Evolutionary conservation across 2,797 vertebrate genomes (phyloP), one percentile per base, ranked within the genome.

Genomic region (Kryptolebias ocellatus): DNA sequence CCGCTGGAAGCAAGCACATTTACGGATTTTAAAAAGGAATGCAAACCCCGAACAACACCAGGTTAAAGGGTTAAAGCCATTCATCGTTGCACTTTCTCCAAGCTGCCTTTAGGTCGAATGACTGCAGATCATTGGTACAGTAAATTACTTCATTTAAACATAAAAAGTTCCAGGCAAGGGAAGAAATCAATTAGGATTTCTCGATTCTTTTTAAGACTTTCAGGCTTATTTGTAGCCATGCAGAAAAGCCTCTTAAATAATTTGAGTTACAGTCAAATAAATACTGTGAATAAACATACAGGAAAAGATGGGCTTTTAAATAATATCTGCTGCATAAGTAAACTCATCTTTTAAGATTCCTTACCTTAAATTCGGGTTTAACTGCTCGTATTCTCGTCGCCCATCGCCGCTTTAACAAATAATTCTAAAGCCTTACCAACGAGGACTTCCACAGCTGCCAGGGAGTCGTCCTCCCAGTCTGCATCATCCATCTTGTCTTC

Each of bases 381-480:
- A 29, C 51, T 63, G 45, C 37, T 47, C 42, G 18, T 27, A 58
- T 46, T 53, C 54, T 53, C 11, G 17, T 37, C 24, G 15, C 10
- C 42, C 39, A 54, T 39, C 24, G 12, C 50, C 8, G 49, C 9
- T 17, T 39, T 52, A 24, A 45, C 11, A 39, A 64, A 60, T 50
- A 18, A 45, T 53, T 1, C 11, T 1, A 1, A 55, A 10, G 42
- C 47, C 95, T 93, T 94, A 99, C 98, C 97, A 60, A 99, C 97
- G 83, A 99, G 96, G 87, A 99, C 96, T 91, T 99, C 98, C 67
- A 98, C 97, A 61, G 97, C 97, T 83, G 97, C 97, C 81, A 99
- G 87, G 57, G 98, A 98, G 90, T 99, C 97, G 51, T 99, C 98
- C 90, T 99, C 98, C 98, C 98, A 99, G 80, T 99, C 97, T 66